Evolutionary conservation across 1,140 invertebrate genomes (phyloP).

Genomic region (Galleria mellonella): DNA sequence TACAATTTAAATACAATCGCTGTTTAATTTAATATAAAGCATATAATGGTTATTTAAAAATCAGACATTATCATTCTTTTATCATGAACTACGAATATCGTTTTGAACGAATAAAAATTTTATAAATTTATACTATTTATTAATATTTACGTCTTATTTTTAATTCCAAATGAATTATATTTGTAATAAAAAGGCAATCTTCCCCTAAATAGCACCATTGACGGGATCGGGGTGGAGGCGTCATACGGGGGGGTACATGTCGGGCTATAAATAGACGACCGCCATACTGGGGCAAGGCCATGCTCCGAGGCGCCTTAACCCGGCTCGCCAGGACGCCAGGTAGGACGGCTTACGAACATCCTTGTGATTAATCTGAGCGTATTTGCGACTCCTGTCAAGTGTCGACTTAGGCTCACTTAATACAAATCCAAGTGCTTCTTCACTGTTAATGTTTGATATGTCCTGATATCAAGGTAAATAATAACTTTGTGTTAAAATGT

Average conservation of each 20-base stretch:
- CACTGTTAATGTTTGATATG: constrained; percentile 12
- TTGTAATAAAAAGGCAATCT: constrained; percentile 16
- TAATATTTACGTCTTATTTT: too few relatives aligned
- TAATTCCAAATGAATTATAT: background rate
- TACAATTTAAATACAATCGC: too few relatives aligned
- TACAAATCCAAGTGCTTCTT: constrained; percentile 19
- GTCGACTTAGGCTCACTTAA: constrained; percentile 24
- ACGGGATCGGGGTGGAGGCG: constrained; percentile 16
- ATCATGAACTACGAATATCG: too few relatives aligned
- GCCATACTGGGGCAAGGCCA: constrained; percentile 46
- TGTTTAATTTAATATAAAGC: too few relatives aligned
- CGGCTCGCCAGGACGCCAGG: constrained; percentile 28
- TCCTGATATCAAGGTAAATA: constrained; percentile 13
- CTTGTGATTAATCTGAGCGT: constrained; percentile 47
- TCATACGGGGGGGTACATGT: constrained; percentile 15
- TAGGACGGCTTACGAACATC: constrained; percentile 38
- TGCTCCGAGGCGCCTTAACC: constrained; percentile 30
- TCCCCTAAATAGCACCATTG: constrained; percentile 52
- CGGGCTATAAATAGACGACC: constrained; percentile 57
- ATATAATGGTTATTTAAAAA: too few relatives aligned
- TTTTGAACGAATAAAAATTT: too few relatives aligned
- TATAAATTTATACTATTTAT: too few relatives aligned
- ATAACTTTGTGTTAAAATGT: background rate
- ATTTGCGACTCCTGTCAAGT: constrained; percentile 25
- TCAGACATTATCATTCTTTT: too few relatives aligned